Percentiles rank a stretch among this genome's conserved stretches.
These are phyloP conservation scores for Iselma pallidipennis DNA, from an alignment of 2,888 invertebrate species.

Conservation along the genomic window DNA sequence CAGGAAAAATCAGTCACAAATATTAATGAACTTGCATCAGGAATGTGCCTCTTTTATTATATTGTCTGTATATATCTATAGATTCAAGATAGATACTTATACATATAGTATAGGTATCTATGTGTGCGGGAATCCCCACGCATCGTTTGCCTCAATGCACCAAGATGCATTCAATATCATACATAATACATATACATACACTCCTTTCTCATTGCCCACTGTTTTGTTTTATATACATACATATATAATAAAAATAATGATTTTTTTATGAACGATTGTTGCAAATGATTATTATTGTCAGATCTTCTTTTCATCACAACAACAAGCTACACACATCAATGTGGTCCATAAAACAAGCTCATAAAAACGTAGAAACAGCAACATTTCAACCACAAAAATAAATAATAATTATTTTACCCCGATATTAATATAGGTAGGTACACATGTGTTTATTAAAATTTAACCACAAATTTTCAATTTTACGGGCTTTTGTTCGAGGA, in stretches of 20 bases:
- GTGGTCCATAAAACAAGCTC: not conserved
- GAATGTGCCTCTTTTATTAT: conserved; percentile 5
- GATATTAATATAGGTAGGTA: too few species aligned
- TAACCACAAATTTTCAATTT: not conserved
- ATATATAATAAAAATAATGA: too few species aligned
- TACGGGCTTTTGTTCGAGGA: not conserved
- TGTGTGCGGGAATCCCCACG: conserved; percentile 4
- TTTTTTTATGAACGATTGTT: too few species aligned
- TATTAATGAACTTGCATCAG: conserved; percentile 38
- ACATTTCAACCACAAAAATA: not conserved
- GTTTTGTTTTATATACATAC: not conserved
- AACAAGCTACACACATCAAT: too few species aligned
- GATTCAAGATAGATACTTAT: not conserved
- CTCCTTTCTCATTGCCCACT: not conserved
- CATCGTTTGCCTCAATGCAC: not conserved
- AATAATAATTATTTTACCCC: not conserved
- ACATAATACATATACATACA: too few species aligned
- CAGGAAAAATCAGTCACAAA: conserved; percentile 42
- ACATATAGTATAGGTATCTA: too few species aligned
- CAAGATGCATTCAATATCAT: not conserved
- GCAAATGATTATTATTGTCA: not conserved
- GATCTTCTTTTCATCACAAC: too few species aligned
- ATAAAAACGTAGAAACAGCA: not conserved
- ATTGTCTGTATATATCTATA: not conserved
- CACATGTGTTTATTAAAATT: not conserved